Evolutionary conservation across 2,888 invertebrate genomes (phyloP), one percentile per base, ranked within the genome.

Genomic region (Apodemia mormo): DNA sequence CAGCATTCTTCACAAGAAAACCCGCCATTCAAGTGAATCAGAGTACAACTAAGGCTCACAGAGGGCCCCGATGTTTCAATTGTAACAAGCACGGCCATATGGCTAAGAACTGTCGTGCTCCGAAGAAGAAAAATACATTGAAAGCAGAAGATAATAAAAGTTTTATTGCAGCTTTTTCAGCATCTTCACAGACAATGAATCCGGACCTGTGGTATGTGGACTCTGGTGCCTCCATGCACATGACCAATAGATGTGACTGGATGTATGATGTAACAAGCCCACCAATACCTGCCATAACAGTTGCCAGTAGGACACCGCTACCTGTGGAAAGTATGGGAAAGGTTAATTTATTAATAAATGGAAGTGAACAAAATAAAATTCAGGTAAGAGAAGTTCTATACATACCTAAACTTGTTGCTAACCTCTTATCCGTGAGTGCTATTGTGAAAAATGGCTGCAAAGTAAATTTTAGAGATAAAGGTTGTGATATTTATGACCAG

Each of bases 321-420:
- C 58, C 72, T 72, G 76, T 76, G n/a, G 49, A 75, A 67, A 71
- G 70, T 68, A 72, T 72, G 65, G 75, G 77, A 69, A 73, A 73
- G 37, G 70, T 75, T 29, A 73, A 75, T 74, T 58, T 75, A 68
- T 52, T 70, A 1, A 22, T 75, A 52, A 70, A 69, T 65, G 56
- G 69, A 68, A 68, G 66, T 65, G n/a, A 54, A 3, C n/a, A n/a
- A 82, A 80, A 83, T 83, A 82, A 84, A 83, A 82, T 75, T 76
- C 80, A 73, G 56, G 56, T 56, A 56, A 56, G 22, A 29, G 29
- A 56, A 56, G 56, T 56, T 22, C 9, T 56, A 22, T 56, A 56
- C 56, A 56, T 56, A 56, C 56, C 56, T 56, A 56, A 56, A 56
- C 56, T 56, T 56, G 56, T 29, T 7, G 56, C 56, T 29, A 56